Percentiles rank a stretch among this genome's conserved stretches.
Evolutionary conservation across 1,140 invertebrate genomes (phyloP).

Genomic region (Nomia melanderi): DNA sequence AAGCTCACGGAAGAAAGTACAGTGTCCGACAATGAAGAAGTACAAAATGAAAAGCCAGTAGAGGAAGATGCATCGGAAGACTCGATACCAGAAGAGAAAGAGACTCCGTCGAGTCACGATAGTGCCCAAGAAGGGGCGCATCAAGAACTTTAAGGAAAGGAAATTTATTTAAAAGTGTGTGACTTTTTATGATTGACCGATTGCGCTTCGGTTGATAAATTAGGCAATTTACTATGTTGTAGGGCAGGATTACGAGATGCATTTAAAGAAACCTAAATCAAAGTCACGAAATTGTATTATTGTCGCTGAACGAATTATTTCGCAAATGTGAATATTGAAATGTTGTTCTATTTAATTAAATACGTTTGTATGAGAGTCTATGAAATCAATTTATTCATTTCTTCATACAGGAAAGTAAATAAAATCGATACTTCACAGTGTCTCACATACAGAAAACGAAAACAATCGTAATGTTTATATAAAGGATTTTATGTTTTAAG

Average conservation of each 20-base stretch:
- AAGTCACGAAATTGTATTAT: constrained; percentile 37
- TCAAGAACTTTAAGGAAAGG: constrained; percentile 66
- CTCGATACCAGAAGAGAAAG: constrained; percentile 32
- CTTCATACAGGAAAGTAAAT: constrained; percentile 7
- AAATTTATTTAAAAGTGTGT: constrained; percentile 55
- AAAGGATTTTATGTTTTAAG: constrained; percentile 31
- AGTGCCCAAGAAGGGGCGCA: constrained; percentile 49
- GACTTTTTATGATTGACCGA: constrained; percentile 54
- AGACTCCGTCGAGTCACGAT: constrained; percentile 28
- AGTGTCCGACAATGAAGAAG: no score
- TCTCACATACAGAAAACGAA: constrained; percentile 14
- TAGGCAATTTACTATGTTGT: constrained; percentile 57
- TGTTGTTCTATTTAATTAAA: constrained; percentile 40
- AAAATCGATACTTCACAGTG: neutral
- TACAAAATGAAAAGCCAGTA: constrained; percentile 70
- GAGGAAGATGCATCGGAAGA: constrained; percentile 49
- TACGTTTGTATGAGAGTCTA: constrained; percentile 19
- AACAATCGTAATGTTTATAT: constrained; percentile 9
- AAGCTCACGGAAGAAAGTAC: no score
- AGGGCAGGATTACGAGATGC: constrained; percentile 37
- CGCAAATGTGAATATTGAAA: constrained; percentile 25
- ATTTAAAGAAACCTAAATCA: constrained; percentile 54
- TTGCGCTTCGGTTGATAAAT: constrained; percentile 47
- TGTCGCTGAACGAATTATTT: constrained; percentile 46
- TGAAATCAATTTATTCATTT: neutral